Percentiles rank a stretch among this genome's conserved stretches.
Conservation (phyloP, 1,140 invertebrate genomes). For the Pristionchus pacificus region DNA sequence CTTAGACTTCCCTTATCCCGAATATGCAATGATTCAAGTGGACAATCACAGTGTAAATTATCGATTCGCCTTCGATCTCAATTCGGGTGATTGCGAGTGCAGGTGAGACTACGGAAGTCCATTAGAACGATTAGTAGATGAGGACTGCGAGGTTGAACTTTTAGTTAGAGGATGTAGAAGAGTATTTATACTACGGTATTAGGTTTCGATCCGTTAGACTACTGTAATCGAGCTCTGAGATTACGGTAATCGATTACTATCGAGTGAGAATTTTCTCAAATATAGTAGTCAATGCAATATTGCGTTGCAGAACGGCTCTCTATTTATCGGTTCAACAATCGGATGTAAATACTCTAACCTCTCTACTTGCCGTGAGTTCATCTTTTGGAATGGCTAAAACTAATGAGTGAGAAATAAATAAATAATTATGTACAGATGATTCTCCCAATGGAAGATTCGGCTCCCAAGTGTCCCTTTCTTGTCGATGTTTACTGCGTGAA, state of each 20-base stretch:
- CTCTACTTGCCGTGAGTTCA: constrained; percentile 11
- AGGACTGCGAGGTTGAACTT: too few relatives aligned
- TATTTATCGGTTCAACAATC: constrained; percentile 33
- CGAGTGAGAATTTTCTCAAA: too few relatives aligned
- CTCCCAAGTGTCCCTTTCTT: constrained; percentile 67
- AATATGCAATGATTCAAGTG: constrained; percentile 16
- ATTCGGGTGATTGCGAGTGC: constrained; percentile 32
- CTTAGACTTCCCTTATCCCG: constrained; percentile 38
- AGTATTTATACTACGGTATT: too few relatives aligned
- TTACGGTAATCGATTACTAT: too few relatives aligned
- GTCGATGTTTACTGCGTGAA: constrained; percentile 74
- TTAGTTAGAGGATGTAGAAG: too few relatives aligned
- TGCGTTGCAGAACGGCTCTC: constrained; percentile 59
- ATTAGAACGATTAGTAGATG: too few relatives aligned
- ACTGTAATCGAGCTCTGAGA: neutral
- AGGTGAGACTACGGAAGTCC: constrained; percentile 32
- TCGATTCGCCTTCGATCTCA: constrained; percentile 33
- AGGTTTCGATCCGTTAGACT: neutral
- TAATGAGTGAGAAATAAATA: too few relatives aligned
- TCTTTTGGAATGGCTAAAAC: too few relatives aligned
- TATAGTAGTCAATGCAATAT: too few relatives aligned
- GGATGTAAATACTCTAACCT: neutral
- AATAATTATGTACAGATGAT: too few relatives aligned
- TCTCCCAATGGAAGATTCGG: constrained; percentile 16
- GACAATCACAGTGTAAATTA: constrained; percentile 38